Conservation (phyloP, 2,113 vertebrate genomes). For the Etheostoma cragini region DNA sequence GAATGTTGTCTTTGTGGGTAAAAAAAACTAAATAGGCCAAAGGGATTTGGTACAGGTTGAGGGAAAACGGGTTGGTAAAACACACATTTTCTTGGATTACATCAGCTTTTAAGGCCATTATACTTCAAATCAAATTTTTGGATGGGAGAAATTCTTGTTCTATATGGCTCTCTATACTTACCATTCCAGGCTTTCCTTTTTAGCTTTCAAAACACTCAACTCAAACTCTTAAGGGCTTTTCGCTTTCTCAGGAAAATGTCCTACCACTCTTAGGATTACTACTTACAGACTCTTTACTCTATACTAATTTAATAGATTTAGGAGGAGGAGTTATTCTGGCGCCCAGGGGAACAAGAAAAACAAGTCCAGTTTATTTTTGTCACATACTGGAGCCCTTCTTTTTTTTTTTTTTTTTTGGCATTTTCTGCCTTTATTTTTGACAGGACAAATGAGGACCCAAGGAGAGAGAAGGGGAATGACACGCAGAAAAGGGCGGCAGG, state of each 20-base stretch:
- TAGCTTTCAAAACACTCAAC: neutral
- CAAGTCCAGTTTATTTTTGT: neutral
- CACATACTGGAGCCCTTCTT: neutral
- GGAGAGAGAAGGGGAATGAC: too few relatives aligned
- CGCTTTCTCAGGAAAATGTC: neutral
- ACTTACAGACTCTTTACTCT: neutral
- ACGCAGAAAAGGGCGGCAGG: too few relatives aligned
- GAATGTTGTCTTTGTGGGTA: slow-evolving; percentile 54
- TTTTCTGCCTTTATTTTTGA: too few relatives aligned
- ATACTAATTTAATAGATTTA: neutral
- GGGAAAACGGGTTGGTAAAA: neutral
- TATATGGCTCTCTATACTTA: neutral
- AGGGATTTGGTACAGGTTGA: neutral
- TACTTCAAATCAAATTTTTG: neutral
- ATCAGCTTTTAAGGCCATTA: neutral
- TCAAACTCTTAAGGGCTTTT: neutral
- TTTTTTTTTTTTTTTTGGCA: too few relatives aligned
- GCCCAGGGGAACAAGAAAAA: too few relatives aligned
- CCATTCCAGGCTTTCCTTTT: neutral
- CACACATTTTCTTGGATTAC: neutral
- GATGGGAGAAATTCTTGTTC: neutral
- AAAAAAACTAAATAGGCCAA: neutral
- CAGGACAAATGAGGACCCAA: too few relatives aligned
- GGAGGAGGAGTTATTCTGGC: too few relatives aligned
- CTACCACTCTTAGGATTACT: neutral